Base-by-base conservation (phyloP, 2,797 vertebrate species). In the Gadopsis bispinosus region DNA sequence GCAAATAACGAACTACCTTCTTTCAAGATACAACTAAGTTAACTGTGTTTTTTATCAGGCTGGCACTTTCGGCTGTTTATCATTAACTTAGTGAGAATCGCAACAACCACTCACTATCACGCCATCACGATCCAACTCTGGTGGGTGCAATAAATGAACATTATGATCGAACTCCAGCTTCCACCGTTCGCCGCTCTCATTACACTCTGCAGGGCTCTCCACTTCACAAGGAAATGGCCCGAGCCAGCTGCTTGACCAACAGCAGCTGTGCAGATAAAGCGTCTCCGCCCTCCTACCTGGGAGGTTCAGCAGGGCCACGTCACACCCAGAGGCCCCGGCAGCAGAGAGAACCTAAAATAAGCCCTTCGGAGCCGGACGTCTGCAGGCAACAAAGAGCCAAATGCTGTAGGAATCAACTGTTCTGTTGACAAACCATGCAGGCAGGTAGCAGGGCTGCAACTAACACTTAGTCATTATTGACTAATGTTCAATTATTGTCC, bases 171-270 rank as follows among this genome's bases (percentile, higher is more conserved):
- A 55, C 66, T 50, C 14, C 47, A 22, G 14, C 22, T 55, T 39
- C 39, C 39, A 48, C n/a, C 62, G 60, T 20, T 20, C 6, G 22
- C 12, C 10, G 35, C 19, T 31, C 45, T 33, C 2, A 48, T 51
- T n/a, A 5, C 33, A n/a, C 8, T 62, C 10, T 16, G 6, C 54
- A 4, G 16, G 6, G 5, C 11, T 37, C 41, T 53, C 9, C 3
- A 17, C 10, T 19, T 26, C 26, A 64, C 20, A 3, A 45, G 43
- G 33, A 64, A 69, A 43, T 48, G 19, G 43, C 14, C 51, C 8
- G 8, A 47, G 69, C 17, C 35, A 13, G 22, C 17, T 43, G 59
- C 41, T 39, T 63, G 31, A 63, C 31, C 11, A 62, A 69, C 74
- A 69, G 69, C 47, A 55, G 47, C 73, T 51, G 37, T n/a, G 29